These are phyloP conservation scores for Polyommatus iphigenia DNA, from an alignment of 2,888 invertebrate genomes.

Conservation along the genomic window DNA sequence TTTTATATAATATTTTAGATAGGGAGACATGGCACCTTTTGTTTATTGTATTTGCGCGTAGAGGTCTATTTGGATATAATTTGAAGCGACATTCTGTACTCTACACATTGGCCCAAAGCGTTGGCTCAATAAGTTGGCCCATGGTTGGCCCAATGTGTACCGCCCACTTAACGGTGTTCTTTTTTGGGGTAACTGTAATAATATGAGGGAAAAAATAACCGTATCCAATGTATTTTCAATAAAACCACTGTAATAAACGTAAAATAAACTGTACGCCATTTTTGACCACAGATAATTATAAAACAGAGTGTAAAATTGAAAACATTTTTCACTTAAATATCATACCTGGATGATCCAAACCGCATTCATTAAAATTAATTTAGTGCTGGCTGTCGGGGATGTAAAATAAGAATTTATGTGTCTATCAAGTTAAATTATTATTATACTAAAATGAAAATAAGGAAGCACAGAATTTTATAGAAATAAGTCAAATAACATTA, in stretches of 20 bases:
- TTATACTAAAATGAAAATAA: neutral
- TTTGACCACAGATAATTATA: conserved; percentile 15
- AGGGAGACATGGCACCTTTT: no score
- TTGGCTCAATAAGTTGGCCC: no score
- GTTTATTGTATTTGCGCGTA: no score
- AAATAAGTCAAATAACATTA: no score
- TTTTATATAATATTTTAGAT: no score
- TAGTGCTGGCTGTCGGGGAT: neutral
- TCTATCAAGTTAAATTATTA: neutral
- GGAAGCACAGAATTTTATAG: no score
- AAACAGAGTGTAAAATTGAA: conserved; percentile 17
- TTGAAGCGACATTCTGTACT: no score
- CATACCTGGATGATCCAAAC: neutral
- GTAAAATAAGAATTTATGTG: neutral
- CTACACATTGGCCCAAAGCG: no score
- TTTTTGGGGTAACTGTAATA: no score
- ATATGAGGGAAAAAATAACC: neutral
- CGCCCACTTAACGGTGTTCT: no score
- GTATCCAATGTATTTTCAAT: neutral
- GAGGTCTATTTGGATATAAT: no score
- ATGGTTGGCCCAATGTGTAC: no score
- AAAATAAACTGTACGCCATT: neutral
- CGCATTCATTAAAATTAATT: conserved; percentile 1
- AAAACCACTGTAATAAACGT: neutral
- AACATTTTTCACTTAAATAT: neutral